Evolutionary conservation across 2,888 invertebrate species (phyloP).

Genomic region (Ellobium chinense): DNA sequence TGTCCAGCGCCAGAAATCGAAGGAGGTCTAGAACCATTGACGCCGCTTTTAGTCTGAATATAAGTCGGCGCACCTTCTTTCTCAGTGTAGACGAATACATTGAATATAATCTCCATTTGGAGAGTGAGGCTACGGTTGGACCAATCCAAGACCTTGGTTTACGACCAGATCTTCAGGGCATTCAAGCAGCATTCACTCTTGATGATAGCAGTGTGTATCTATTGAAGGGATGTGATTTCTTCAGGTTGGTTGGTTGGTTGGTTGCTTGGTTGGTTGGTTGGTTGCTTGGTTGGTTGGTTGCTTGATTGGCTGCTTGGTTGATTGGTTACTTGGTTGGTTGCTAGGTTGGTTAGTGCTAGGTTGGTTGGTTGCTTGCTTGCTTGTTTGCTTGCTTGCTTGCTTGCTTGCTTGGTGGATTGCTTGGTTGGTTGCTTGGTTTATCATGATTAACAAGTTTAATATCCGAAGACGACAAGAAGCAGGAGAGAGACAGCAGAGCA

Average conservation of each 20-base stretch:
- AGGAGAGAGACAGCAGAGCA: not conserved
- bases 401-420: not conserved
- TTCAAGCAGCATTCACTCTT: conserved; percentile 33
- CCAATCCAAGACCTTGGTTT: not conserved
- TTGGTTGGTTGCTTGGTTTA: not conserved
- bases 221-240: conserved; percentile 30
- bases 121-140: conserved; percentile 32
- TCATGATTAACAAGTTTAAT: not conserved
- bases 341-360: not conserved
- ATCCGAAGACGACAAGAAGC: not conserved
- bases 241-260: conserved; percentile 22
- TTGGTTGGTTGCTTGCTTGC: not conserved
- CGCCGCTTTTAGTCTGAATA: conserved; percentile 7
- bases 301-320: too few relatives aligned
- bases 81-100: conserved; percentile 40
- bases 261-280: not conserved
- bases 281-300: not conserved
- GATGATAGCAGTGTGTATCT: conserved; percentile 22
- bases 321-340: too few relatives aligned
- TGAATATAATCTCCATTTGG: conserved; percentile 26
- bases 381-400: not conserved
- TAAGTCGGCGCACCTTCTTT: conserved; percentile 13
- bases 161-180: not conserved
- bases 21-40: not conserved
- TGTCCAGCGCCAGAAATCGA: too few relatives aligned